Evolutionary conservation across 2,113 vertebrate genomes (phyloP), one percentile per base, ranked within the genome.

Genomic region (Pseudorasbora parva): DNA sequence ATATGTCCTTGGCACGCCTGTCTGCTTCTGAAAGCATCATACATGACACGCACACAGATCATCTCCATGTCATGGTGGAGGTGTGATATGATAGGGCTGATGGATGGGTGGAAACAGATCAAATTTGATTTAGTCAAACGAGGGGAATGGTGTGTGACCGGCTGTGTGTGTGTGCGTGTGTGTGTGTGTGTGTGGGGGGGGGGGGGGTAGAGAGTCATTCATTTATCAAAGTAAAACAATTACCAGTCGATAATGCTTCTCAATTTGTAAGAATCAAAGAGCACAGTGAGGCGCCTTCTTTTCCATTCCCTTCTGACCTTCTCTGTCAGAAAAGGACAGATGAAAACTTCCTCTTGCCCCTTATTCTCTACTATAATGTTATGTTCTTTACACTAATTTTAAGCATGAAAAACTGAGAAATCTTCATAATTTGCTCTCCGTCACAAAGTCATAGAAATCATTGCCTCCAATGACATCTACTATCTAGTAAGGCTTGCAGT

Each of bases 101-200:
- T 92, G 89, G 92, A 93, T 93, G 91, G 88, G 83, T 74, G 89
- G 75, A 88, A 82, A 91, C 81, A 79, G 88, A 89, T 87, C 33
- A 88, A 92, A 94, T 94, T 92, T 89, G 89, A 94, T 95, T 94
- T 93, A 90, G 91, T 88, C 83, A 84, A 85, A 85, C 84, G 85
- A 90, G 87, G 80, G 81, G 75, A 79, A 49, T 30, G 47, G 57
- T 60, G n/a, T n/a, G n/a, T 54, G 54, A 68, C n/a, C 33, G 51
- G 78, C 80, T 72, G 0, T 2, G n/a, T n/a, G n/a, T n/a, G n/a
- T n/a, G n/a, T n/a, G n/a, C n/a, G n/a, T n/a, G n/a, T n/a, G n/a
- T n/a, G n/a, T n/a, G n/a, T n/a, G n/a, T n/a, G n/a, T n/a, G n/a
- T n/a, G n/a, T n/a, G n/a, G n/a, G 33, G 33, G 4, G 62, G 79